Base-by-base conservation (phyloP, 2,888 invertebrate species). In the Tuberolachnus salignus region DNA sequence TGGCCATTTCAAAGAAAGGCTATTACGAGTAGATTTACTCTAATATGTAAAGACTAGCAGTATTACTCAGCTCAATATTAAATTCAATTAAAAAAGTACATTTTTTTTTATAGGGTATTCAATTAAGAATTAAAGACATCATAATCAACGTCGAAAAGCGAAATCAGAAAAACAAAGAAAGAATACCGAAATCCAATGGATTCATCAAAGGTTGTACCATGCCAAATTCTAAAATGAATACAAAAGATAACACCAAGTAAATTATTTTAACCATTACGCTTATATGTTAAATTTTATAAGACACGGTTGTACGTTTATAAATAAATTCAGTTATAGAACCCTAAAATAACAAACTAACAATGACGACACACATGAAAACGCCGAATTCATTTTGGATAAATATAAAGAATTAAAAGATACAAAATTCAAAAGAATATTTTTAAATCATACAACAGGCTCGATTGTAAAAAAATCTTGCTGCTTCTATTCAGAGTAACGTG, bases 381-480 rank as follows among this genome's bases (percentile, higher is more conserved):
- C 78, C 42, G 78, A 78, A 21, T 78, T 69, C 16, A 78, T 78
- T 49, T 59, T 84, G 42, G 84, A 84, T 14, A 86, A 85, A 80
- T 88, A 88, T 82, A 84, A 84, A 53, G 86, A 88, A 78, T 85
- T 89, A 16, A 83, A 85, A 81, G 89, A 89, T 81, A 87, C 88
- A 16, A 83, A 85, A 4, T 90, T 90, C 83, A 89, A 89, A 84
- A 85, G 84, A 70, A 86, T 89, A 19, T 92, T 91, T 84, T 84
- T 91, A 70, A 87, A 88, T 81, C 90, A 90, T 13, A 88, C 91
- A 26, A 88, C 88, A 9, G 91, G 89, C 8, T 88, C 87, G 81
- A 89, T 92, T 84, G 87, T n/a, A 89, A 83, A 88, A 90, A 78
- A 91, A 90, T 85, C 85, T 91, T 44, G 84, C 86, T 63, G 86